Evolutionary conservation across 1,140 invertebrate genomes (phyloP).

Genomic region (Macrobrachium rosenbergii): DNA sequence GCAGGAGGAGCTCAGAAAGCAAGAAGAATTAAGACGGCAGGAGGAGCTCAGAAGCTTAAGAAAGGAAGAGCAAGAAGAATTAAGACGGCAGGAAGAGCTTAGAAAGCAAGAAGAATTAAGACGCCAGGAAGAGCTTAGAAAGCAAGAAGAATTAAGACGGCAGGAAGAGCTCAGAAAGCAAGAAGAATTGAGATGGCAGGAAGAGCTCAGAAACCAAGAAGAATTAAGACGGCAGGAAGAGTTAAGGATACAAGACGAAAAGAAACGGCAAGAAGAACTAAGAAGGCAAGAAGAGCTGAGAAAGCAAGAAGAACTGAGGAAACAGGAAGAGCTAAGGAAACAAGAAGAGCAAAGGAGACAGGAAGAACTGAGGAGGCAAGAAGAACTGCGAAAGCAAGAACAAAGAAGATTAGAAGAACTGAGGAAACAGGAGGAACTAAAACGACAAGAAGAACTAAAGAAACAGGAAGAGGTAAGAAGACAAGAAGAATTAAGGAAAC

Average conservation of each 20-base stretch:
- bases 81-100: constrained; percentile 15
- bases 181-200: constrained; percentile 10
- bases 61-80: constrained; percentile 8
- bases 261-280: not conserved
- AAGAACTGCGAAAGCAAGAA: constrained; percentile 39
- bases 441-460: constrained; percentile 30
- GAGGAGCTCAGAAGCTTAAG: not conserved
- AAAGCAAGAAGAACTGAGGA: constrained; percentile 10
- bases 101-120: constrained; percentile 30
- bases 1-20: constrained; percentile 6
- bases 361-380: constrained; percentile 21
- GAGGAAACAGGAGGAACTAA: constrained; percentile 16
- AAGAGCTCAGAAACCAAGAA: constrained; percentile 25
- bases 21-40: constrained; percentile 20
- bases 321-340: constrained; percentile 24
- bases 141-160: constrained; percentile 16
- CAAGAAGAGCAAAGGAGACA: constrained; percentile 16
- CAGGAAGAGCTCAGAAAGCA: constrained; percentile 1
- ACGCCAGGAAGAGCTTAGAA: constrained; percentile 5
- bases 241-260: constrained; percentile 9
- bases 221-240: constrained; percentile 26
- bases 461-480: constrained; percentile 34
- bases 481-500: constrained; percentile 1
- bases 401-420: constrained; percentile 20
- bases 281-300: constrained; percentile 9